Base-by-base conservation (phyloP, 2,888 invertebrate species). In the Tipula lateralis region DNA sequence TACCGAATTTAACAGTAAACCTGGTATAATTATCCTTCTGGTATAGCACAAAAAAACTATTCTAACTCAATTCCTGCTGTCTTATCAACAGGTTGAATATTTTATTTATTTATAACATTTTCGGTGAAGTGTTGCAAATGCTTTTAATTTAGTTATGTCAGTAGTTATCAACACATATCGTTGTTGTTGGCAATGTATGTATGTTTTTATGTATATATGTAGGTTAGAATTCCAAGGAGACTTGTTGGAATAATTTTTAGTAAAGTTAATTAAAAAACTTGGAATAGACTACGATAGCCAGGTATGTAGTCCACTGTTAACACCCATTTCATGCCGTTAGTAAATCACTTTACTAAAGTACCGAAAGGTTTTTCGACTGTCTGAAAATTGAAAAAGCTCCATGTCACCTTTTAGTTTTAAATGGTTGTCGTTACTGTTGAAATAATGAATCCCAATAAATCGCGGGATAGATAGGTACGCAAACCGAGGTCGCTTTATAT, bases 51-150 rank as follows among this genome's bases (percentile, higher is more conserved):
- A 66, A 66, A 66, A 66, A 66, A 66, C 24, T 66, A 66, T 66
- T 66, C 24, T 24, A 24, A 24, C 66, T 24, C 16, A 5, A 66
- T 24, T 66, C n/a, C 24, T 24, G 66, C 66, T 66, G 66, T 66
- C 66, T 66, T 66, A 66, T 66, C 66, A 66, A 66, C 66, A 66
- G 66, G 66, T 66, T 66, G 66, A 66, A 66, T 66, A 66, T 66
- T 66, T 66, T 66, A 66, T 66, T 66, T 66, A 66, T 66, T 66
- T 66, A 24, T 66, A 9, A 66, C 24, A 9, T 66, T 66, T 66
- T 66, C 13, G 9, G 4, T 7, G 66, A 66, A 66, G 24, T 24
- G 3, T 66, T 66, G 2, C 9, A 66, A 66, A 66, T 66, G 66
- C 2, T 66, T 66, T 9, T 66, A 66, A 66, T 66, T 66, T 66